Base-by-base conservation (phyloP, 2,113 vertebrate genomes). In the Sebastes schlegelii region DNA sequence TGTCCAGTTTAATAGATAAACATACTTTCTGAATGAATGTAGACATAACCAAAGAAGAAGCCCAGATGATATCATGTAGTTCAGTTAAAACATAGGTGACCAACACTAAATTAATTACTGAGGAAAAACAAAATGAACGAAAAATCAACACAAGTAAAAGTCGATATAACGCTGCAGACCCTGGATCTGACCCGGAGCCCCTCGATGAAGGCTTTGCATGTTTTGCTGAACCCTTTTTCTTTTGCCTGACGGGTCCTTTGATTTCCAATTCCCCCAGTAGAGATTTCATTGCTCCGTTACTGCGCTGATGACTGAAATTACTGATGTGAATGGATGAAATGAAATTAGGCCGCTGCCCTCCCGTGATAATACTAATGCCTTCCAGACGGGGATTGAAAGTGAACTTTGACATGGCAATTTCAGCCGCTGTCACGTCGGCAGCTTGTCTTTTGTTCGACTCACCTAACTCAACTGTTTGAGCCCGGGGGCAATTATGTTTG, bases 361-460 rank as follows among this genome's bases (percentile, higher is more conserved):
- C 23, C 17, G 3, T 10, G 55, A 10, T 7, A 21, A 68, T 11
- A 11, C 16, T 3, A 14, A n/a, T 5, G 45, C 45, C 76, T 46
- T n/a, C 26, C 43, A 60, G 57, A 45, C 14, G 11, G 46, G 5
- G 16, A 11, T 4, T 21, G 6, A 57, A 71, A 14, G 40, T 78
- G 23, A 78, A 61, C 64, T 60, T 40, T 60, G 76, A 68, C 54
- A 13, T 5, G 8, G 14, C 45, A 21, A 16, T 60, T 48, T 58
- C 21, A 14, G 48, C 6, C 13, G 13, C 54, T 46, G 51, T 43
- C 54, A 6, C n/a, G 48, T 19, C 8, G 2, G 3, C 55, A 4
- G n/a, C 42, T 58, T 7, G 34, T 71, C 69, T 57, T 71, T 45
- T 71, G 26, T 55, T 69, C 23, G 40, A 14, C 12, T 66, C 23